phyloP scores from a whole-genome alignment of 1,140 invertebrate genomes.

The Piezodorus guildinii region DNA sequence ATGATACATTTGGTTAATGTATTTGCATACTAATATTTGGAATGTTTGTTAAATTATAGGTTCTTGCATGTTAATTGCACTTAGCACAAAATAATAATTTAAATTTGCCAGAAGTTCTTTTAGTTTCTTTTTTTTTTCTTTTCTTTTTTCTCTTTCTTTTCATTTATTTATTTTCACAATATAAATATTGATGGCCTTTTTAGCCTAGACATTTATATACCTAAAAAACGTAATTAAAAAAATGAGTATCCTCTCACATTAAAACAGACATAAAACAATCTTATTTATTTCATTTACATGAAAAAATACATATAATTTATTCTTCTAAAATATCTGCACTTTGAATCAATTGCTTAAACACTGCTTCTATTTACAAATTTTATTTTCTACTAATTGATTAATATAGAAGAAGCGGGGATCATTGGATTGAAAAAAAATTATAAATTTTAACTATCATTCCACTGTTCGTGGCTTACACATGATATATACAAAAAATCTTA shows the following conservation, averaged over 20 bases:
- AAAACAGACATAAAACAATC: conserved; percentile 5
- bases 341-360: no score
- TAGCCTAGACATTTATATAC: background rate
- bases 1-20: conserved; percentile 20
- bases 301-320: background rate
- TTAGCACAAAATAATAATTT: conserved; percentile 6
- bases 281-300: background rate
- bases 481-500: no score
- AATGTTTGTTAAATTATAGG: conserved; percentile 15
- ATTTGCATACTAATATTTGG: conserved; percentile 20
- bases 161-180: no score
- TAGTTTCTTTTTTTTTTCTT: no score
- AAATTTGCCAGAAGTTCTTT: background rate
- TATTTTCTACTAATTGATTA: no score
- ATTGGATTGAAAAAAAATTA: no score
- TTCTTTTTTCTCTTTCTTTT: no score
- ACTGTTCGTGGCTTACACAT: no score
- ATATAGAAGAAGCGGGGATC: no score
- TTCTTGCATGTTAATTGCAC: conserved; percentile 19
- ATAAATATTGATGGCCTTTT: background rate
- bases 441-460: no score
- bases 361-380: no score
- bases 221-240: background rate
- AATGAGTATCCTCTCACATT: background rate
- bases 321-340: no score